Percentiles rank a stretch among this genome's conserved stretches.
phyloP scores from a whole-genome alignment of 2,113 vertebrate genomes.

The Rhinolophus ferrumequinum region DNA sequence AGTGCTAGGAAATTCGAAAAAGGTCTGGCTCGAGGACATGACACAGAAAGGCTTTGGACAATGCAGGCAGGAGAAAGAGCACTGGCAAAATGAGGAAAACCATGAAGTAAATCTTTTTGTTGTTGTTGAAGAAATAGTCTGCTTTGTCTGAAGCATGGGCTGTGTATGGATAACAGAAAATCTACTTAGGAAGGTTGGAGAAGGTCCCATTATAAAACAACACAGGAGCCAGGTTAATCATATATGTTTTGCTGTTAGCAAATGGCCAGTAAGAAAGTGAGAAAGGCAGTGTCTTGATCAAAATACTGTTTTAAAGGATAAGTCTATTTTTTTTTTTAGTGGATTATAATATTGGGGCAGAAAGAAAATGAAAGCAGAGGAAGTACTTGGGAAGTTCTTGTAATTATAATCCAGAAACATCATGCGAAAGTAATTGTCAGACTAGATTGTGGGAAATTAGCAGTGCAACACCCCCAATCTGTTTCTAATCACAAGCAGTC shows the following conservation, averaged over 20 bases:
- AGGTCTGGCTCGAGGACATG: background rate
- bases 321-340: background rate
- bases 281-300: background rate
- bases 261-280: background rate
- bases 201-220: background rate
- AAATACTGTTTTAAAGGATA: background rate
- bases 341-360: background rate
- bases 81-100: background rate
- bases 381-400: background rate
- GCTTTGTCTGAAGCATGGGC: background rate
- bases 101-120: background rate
- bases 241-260: background rate
- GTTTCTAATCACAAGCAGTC: fast-evolving
- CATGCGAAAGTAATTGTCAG: too few species aligned
- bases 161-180: background rate
- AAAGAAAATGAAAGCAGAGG: background rate
- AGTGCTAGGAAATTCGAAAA: background rate
- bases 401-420: background rate
- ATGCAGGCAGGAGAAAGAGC: background rate
- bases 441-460: background rate
- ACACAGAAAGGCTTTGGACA: background rate
- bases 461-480: fast-evolving
- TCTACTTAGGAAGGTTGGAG: background rate
- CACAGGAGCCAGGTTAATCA: background rate
- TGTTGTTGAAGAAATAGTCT: background rate